Evolutionary conservation across 1,140 invertebrate species (phyloP).

Genomic region (Neodiprion virginianus): DNA sequence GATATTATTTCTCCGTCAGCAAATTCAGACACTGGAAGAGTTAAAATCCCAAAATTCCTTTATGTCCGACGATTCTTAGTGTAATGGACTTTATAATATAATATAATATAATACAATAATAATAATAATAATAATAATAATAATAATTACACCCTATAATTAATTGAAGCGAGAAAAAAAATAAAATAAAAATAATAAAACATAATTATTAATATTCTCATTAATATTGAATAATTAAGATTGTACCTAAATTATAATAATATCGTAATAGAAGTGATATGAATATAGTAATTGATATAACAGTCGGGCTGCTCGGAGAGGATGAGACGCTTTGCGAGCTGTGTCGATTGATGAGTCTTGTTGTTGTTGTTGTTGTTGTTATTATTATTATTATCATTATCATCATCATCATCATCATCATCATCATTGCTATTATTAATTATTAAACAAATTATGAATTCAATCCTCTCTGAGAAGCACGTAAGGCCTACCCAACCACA

Average conservation of each 20-base stretch:
- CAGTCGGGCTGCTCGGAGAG: constrained; percentile 56
- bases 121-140: constrained; percentile 51
- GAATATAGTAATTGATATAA: constrained; percentile 41
- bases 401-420: constrained; percentile 1
- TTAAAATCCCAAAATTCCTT: constrained; percentile 92
- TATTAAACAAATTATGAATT: constrained; percentile 23
- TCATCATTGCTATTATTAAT: constrained; percentile 21
- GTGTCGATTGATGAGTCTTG: constrained; percentile 50
- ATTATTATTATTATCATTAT: constrained; percentile 12
- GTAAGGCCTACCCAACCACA: constrained; percentile 51
- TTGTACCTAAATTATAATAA: constrained; percentile 64
- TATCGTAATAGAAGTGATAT: constrained; percentile 55
- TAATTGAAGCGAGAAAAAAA: constrained; percentile 59
- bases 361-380: constrained; percentile 30
- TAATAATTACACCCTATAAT: constrained; percentile 60
- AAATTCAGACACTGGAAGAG: constrained; percentile 88
- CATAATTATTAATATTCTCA: constrained; percentile 64
- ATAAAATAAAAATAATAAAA: constrained; percentile 30
- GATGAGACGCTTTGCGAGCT: constrained; percentile 41
- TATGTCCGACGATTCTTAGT: constrained; percentile 79
- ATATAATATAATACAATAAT: constrained; percentile 1
- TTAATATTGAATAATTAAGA: constrained; percentile 64
- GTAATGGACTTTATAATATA: constrained; percentile 61
- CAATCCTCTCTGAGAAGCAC: constrained; percentile 53
- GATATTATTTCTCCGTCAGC: constrained; percentile 89